Evolutionary conservation across 2,113 vertebrate species (phyloP), one percentile per base, ranked within the genome.

Genomic region (Callipepla squamata): DNA sequence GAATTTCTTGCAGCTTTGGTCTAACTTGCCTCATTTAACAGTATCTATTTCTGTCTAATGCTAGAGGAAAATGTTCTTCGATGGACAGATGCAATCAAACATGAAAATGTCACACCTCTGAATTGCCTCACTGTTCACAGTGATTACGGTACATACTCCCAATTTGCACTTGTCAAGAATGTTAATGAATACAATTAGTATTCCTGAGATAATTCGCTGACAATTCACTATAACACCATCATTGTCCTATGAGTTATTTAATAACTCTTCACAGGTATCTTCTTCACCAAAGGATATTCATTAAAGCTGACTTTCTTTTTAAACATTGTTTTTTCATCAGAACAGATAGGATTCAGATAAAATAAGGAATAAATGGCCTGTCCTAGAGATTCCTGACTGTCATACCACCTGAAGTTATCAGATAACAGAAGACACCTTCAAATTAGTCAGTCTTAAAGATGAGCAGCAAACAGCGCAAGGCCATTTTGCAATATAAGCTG

Each of bases 61-160:
- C 73, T 68, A 79, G 57, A 75, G 7, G 47, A 91, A 96, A 94
- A 50, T 3, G 25, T 80, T 95, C 87, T 93, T 89, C 32, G 3
- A 18, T n/a, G 68, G 94, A 89, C 91, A 95, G 86, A 85, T 87
- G 80, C 59, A 78, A 87, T 93, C 89, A 93, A 76, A 91, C 83
- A 92, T 14, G 72, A 82, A 63, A 92, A 89, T 44, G 3, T 0
- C 0, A 0, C 87, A 80, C 78, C 83, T 94, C 94, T 93, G 94
- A 93, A 96, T 86, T 68, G 69, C 61, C 76, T 92, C 89, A n/a
- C 0, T 75, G 93, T 53, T 94, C 76, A 11, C 68, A 42, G 53
- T n/a, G 80, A 87, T 73, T 62, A 61, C 21, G 30, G 85, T 9
- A 75, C 86, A 59, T 30, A 32, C 6, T 87, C 90, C 70, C 80